Evolutionary conservation across 2,113 vertebrate species (phyloP).

Genomic region (Polyodon spathula): DNA sequence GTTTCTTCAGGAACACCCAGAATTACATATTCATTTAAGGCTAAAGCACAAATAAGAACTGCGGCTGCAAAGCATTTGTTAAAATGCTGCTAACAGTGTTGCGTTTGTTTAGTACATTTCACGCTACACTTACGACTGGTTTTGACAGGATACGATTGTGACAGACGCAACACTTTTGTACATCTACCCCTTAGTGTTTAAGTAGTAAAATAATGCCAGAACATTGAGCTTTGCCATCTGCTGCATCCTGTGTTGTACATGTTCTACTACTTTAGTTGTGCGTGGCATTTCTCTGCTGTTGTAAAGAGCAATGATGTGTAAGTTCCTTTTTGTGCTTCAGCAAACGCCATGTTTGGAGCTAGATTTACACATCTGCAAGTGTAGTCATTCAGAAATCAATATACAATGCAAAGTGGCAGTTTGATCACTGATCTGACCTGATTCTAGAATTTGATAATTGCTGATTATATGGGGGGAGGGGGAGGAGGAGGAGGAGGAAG

Average conservation of each 20-base stretch:
- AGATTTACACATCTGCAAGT: constrained; percentile 44
- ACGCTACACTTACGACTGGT: too few species aligned
- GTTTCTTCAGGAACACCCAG: too few species aligned
- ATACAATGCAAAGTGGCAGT: constrained; percentile 21
- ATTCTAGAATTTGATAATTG: constrained; percentile 1
- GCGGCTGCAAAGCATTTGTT: too few species aligned
- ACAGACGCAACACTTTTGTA: too few species aligned
- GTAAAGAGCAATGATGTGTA: constrained; percentile 45
- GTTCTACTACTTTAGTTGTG: constrained; percentile 44
- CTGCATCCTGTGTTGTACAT: constrained; percentile 36
- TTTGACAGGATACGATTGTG: too few species aligned
- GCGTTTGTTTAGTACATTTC: too few species aligned
- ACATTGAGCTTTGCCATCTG: constrained; percentile 21
- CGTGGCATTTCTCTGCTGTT: constrained; percentile 38
- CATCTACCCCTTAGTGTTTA: too few species aligned
- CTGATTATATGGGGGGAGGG: background rate
- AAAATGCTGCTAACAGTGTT: too few species aligned
- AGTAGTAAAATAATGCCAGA: too few species aligned
- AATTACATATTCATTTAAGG: too few species aligned
- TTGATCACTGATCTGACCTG: background rate
- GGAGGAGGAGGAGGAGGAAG: too few species aligned
- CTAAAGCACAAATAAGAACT: too few species aligned
- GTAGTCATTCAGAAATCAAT: constrained; percentile 37
- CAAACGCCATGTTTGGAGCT: constrained; percentile 38
- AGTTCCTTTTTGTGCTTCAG: constrained; percentile 56